Evolutionary conservation across 2,113 vertebrate species (phyloP), one percentile per base, ranked within the genome.

Genomic region (Callopanchax toddi): DNA sequence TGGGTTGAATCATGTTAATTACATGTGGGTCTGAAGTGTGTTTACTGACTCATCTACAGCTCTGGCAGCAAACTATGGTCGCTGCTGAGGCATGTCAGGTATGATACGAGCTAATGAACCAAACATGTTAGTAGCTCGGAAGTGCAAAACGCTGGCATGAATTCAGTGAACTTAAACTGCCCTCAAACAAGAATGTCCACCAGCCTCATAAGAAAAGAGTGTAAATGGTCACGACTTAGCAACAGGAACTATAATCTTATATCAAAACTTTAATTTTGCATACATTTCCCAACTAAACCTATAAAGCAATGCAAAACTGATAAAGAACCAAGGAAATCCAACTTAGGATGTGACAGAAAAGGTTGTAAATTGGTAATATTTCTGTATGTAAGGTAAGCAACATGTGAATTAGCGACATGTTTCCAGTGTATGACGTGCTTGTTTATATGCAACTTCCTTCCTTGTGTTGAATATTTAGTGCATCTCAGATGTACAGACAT

Each of bases 161-260:
- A 6, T 65, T 64, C 60, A 56, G 16, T 56, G 67, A n/a, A n/a
- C n/a, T n/a, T n/a, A n/a, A n/a, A n/a, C n/a, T n/a, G n/a, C 23
- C 49, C 59, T 79, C 39, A 42, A 51, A 63, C 43, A 59, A 50
- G 74, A 74, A 63, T 51, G 67, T 61, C 53, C 71, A 71, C 40
- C 49, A 58, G 60, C 18, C 16, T 43, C 42, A 11, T 37, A 40
- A 4, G 48, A 25, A 11, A 60, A n/a, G n/a, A 25, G 61, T 75
- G 36, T 55, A 60, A 81, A 78, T 69, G 78, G 76, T 9, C 54
- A 51, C 48, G 74, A 58, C 26, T 36, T 8, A 36, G n/a, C n/a
- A n/a, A n/a, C n/a, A n/a, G n/a, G n/a, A n/a, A n/a, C n/a, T n/a
- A n/a, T n/a, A n/a, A n/a, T n/a, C n/a, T n/a, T n/a, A n/a, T n/a